phyloP scores from a whole-genome alignment of 2,113 vertebrate genomes.

The Urocolius indicus region DNA sequence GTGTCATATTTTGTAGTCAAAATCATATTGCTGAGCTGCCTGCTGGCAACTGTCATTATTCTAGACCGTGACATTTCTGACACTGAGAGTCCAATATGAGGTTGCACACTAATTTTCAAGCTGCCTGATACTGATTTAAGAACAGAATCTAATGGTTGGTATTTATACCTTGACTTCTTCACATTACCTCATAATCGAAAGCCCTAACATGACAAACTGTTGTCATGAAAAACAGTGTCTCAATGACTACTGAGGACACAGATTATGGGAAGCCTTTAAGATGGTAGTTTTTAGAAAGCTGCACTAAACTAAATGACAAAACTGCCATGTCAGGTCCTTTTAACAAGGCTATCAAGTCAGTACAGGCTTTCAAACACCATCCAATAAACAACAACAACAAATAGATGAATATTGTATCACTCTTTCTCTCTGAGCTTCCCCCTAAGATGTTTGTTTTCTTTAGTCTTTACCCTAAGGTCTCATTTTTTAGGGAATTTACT shows the following conservation, averaged over 20 bases:
- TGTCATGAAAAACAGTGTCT: neutral
- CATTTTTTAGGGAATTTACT: neutral
- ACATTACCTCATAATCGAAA: neutral
- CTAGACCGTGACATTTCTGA: neutral
- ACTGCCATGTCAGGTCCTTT: neutral
- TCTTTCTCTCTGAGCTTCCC: neutral
- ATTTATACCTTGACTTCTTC: neutral
- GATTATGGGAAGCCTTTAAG: neutral
- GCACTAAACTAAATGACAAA: neutral
- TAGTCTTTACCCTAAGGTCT: neutral
- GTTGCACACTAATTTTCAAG: conserved; percentile 19
- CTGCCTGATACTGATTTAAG: conserved; percentile 2
- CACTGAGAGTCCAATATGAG: neutral
- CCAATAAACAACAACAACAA: neutral
- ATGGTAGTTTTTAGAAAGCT: neutral
- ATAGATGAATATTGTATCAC: neutral
- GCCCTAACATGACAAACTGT: neutral
- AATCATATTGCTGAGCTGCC: neutral
- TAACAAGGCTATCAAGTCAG: neutral
- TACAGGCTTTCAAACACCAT: neutral
- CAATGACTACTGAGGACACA: neutral
- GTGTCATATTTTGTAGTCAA: conserved; percentile 28
- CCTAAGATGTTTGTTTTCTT: neutral
- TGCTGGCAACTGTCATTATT: conserved; percentile 33
- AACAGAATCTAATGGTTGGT: neutral